phyloP scores from a whole-genome alignment of 1,140 invertebrate species.

The Diabrotica undecimpunctata region DNA sequence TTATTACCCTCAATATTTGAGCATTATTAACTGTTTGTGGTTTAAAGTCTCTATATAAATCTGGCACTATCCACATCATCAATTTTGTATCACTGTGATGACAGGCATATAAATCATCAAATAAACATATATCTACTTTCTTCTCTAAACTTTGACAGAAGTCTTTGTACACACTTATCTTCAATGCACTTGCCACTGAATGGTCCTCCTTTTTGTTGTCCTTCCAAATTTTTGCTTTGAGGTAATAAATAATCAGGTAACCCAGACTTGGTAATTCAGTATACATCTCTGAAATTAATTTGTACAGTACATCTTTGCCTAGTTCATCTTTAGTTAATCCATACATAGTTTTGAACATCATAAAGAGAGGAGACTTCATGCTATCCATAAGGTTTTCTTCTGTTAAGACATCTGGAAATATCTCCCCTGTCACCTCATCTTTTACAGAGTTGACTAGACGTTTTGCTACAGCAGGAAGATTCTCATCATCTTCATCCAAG shows the following conservation, averaged over 20 bases:
- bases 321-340: constrained; percentile 74
- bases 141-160: constrained; percentile 78
- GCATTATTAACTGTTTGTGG: constrained; percentile 80
- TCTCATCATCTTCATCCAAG: constrained; percentile 54
- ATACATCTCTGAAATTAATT: constrained; percentile 71
- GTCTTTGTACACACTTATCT: constrained; percentile 79
- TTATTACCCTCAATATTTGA: constrained; percentile 79
- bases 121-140: constrained; percentile 72
- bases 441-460: constrained; percentile 54
- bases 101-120: constrained; percentile 78
- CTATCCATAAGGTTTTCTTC: constrained; percentile 67
- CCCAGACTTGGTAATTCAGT: constrained; percentile 65
- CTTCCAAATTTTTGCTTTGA: constrained; percentile 69
- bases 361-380: constrained; percentile 76
- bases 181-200: constrained; percentile 65
- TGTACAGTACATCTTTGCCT: constrained; percentile 67
- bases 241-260: constrained; percentile 82
- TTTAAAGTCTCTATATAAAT: constrained; percentile 88
- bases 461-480: constrained; percentile 51
- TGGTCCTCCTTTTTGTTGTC: constrained; percentile 59
- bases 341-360: constrained; percentile 68
- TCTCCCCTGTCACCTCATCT: constrained; percentile 49
- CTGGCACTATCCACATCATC: constrained; percentile 86
- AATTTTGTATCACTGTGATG: constrained; percentile 84
- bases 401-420: constrained; percentile 50